Conservation (phyloP, 2,888 invertebrate species). For the Platycheirus albimanus region DNA sequence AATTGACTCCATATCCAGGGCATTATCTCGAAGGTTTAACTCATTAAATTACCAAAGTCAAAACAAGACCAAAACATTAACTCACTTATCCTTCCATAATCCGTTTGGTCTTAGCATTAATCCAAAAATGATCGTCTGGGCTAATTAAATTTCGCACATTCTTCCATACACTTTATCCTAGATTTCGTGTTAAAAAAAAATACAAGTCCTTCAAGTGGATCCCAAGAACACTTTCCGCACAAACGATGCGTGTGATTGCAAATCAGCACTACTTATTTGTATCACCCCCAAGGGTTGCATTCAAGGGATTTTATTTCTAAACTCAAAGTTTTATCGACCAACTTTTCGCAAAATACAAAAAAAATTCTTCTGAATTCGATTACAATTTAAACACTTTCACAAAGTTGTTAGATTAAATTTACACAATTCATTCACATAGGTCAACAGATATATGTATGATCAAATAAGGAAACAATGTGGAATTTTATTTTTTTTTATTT, state of each 20-base stretch:
- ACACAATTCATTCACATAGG: too few relatives aligned
- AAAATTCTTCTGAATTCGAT: too few relatives aligned
- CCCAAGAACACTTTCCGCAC: not conserved
- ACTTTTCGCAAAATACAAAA: not conserved
- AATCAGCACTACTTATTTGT: conserved; percentile 6
- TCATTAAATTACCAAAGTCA: conserved; percentile 29
- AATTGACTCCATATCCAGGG: not conserved
- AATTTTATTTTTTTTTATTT: too few relatives aligned
- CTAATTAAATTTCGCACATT: conserved; percentile 52
- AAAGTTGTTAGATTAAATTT: not conserved
- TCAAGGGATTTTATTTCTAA: not conserved
- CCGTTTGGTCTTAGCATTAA: conserved; percentile 32
- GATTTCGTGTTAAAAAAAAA: not conserved
- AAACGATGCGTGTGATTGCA: not conserved
- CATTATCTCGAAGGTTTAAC: conserved; percentile 7
- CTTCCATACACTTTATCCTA: conserved; percentile 10
- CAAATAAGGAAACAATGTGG: too few relatives aligned
- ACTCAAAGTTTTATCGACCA: not conserved
- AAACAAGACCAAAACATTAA: conserved; percentile 1
- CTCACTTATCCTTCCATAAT: conserved; percentile 53
- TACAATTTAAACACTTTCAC: too few relatives aligned
- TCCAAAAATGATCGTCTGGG: conserved; percentile 52
- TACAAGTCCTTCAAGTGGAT: not conserved
- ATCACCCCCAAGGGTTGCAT: conserved; percentile 3
- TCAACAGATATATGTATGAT: too few relatives aligned